A percentile compares a stretch with the other conserved stretches of the same genome.
Evolutionary conservation across 2,797 vertebrate species (phyloP).

Genomic region (Cyprinella venusta): DNA sequence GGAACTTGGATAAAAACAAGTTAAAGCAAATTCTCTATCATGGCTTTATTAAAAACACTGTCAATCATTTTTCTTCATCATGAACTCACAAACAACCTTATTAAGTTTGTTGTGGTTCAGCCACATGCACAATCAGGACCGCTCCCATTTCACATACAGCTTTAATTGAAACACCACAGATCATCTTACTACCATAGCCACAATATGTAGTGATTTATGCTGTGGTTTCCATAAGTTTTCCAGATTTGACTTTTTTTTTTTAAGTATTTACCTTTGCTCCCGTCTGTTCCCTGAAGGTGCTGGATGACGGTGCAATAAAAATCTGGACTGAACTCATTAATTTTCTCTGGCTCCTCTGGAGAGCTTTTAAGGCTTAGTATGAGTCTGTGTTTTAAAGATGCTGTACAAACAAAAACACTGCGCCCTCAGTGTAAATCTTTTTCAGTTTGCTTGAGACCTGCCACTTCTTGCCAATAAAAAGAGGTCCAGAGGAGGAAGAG

Average conservation of each 20-base stretch:
- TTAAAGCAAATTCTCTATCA: constrained; percentile 12
- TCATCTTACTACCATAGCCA: constrained; percentile 57
- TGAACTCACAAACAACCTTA: constrained; percentile 35
- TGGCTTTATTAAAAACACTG: constrained; percentile 10
- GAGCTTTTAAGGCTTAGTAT: constrained; percentile 66
- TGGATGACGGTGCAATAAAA: constrained; percentile 71
- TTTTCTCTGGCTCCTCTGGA: constrained; percentile 69
- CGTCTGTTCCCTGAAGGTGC: constrained; percentile 65
- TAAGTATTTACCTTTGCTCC: constrained; percentile 64
- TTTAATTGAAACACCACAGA: constrained; percentile 64
- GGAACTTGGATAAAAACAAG: constrained; percentile 4
- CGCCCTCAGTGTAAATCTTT: constrained; percentile 66
- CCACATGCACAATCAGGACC: constrained; percentile 34
- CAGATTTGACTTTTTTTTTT: constrained; percentile 58
- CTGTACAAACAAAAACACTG: constrained; percentile 74
- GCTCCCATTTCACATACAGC: constrained; percentile 30
- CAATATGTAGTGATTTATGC: constrained; percentile 63
- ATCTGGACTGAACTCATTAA: constrained; percentile 67
- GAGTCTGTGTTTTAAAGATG: constrained; percentile 67
- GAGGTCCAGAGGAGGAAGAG: neutral
- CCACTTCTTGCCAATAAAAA: constrained; percentile 61
- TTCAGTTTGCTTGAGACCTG: constrained; percentile 61
- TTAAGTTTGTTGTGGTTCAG: constrained; percentile 23
- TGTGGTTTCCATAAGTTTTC: constrained; percentile 59
- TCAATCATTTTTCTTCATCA: constrained; percentile 11